Conservation (phyloP, 2,113 vertebrate genomes). For the Protomyctophum bolini region DNA sequence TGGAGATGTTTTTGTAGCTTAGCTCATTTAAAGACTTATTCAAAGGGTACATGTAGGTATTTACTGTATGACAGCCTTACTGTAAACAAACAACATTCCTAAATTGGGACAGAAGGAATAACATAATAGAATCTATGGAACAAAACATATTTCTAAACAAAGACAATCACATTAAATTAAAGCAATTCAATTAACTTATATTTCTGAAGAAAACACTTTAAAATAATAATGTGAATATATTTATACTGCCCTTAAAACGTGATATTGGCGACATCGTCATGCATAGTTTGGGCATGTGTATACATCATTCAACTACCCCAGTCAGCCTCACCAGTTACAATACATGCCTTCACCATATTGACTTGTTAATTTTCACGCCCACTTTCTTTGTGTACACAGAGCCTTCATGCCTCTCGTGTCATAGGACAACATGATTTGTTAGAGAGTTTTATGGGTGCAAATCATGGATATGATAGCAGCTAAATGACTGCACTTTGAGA, state of each 20-base stretch:
- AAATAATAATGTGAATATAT: too few relatives aligned
- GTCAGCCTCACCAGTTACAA: background rate
- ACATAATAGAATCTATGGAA: background rate
- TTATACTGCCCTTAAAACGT: too few relatives aligned
- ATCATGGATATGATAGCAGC: too few relatives aligned
- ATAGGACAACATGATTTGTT: background rate
- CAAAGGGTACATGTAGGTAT: background rate
- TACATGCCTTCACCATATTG: slow-evolving; percentile 14
- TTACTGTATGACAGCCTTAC: background rate
- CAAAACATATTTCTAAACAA: too few relatives aligned
- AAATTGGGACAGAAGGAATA: background rate
- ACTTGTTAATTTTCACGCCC: background rate
- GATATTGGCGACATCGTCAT: too few relatives aligned
- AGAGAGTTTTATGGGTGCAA: background rate
- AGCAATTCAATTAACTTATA: background rate
- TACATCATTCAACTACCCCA: background rate
- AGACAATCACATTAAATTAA: background rate
- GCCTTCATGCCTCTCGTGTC: background rate
- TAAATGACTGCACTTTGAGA: too few relatives aligned
- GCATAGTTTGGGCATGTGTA: too few relatives aligned
- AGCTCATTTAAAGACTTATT: slow-evolving; percentile 32
- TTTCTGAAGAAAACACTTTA: background rate
- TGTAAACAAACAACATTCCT: slow-evolving; percentile 10
- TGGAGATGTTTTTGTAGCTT: slow-evolving; percentile 37
- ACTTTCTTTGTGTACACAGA: background rate